Evolutionary conservation across 2,797 vertebrate species (phyloP).

Genomic region (Cirrhinus mrigala): DNA sequence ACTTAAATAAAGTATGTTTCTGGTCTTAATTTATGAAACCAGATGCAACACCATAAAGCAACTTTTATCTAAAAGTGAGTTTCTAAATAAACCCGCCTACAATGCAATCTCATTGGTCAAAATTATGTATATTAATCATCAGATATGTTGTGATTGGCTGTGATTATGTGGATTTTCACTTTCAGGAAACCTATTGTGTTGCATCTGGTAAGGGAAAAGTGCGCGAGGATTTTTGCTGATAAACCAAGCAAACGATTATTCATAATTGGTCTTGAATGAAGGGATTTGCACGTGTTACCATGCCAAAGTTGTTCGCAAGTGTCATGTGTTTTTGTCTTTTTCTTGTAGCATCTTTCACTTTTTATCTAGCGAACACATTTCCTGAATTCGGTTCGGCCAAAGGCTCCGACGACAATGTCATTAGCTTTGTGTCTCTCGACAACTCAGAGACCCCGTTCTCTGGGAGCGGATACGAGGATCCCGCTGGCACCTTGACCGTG

Average conservation of each 20-base stretch:
- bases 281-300: background rate
- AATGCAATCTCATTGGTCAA: background rate
- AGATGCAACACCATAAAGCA: background rate
- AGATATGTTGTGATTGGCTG: background rate
- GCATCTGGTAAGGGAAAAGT: background rate
- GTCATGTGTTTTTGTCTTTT: conserved; percentile 50
- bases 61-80: background rate
- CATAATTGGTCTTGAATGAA: background rate
- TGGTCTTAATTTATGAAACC: background rate
- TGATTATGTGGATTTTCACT: background rate
- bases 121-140: background rate
- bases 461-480: conserved; percentile 64
- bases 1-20: background rate
- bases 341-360: conserved; percentile 77
- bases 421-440: conserved; percentile 75
- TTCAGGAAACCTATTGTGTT: background rate
- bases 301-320: background rate
- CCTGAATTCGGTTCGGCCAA: conserved; percentile 67
- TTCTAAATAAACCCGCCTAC: background rate
- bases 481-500: conserved; percentile 66
- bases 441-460: conserved; percentile 64
- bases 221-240: background rate
- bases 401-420: conserved; percentile 72
- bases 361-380: conserved; percentile 76
- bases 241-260: background rate